Conservation (phyloP, 2,797 vertebrate species). For the Gobionotothen gibberifrons region DNA sequence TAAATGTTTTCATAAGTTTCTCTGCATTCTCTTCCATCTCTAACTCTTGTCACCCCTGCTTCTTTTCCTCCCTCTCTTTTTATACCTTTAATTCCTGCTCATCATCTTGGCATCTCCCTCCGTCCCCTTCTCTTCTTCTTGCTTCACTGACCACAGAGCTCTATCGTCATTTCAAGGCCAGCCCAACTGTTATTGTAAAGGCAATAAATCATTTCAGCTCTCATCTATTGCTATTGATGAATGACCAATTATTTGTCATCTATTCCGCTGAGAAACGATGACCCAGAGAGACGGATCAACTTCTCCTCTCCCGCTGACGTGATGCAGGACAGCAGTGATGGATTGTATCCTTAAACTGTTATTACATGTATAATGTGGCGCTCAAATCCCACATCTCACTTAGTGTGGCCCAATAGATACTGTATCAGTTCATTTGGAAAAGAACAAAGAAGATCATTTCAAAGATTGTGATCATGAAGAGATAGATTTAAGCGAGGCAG, state of each 20-base stretch:
- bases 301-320: slow-evolving; percentile 73
- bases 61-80: background rate
- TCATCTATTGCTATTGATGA: slow-evolving; percentile 99
- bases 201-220: slow-evolving; percentile 99
- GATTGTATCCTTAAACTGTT: slow-evolving; percentile 99
- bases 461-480: background rate
- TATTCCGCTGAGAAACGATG: slow-evolving; percentile 95
- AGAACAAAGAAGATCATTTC: slow-evolving; percentile 28
- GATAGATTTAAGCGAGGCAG: background rate
- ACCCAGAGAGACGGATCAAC: slow-evolving; percentile 92
- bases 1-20: no score
- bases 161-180: slow-evolving; percentile 80
- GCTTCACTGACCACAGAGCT: slow-evolving; percentile 87
- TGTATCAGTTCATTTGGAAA: slow-evolving; percentile 84
- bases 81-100: slow-evolving; percentile 57
- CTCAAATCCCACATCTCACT: slow-evolving; percentile 87
- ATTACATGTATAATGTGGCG: slow-evolving; percentile 94
- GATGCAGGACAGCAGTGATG: slow-evolving; percentile 91
- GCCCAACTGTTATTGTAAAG: slow-evolving; percentile 76
- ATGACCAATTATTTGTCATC: slow-evolving; percentile 99
- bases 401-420: slow-evolving; percentile 72
- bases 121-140: slow-evolving; percentile 50
- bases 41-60: no score
- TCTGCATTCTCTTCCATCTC: no score
- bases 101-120: slow-evolving; percentile 9